These are phyloP conservation scores for Liodrosophila aerea DNA, from an alignment of 2,888 invertebrate species.

Conservation along the genomic window DNA sequence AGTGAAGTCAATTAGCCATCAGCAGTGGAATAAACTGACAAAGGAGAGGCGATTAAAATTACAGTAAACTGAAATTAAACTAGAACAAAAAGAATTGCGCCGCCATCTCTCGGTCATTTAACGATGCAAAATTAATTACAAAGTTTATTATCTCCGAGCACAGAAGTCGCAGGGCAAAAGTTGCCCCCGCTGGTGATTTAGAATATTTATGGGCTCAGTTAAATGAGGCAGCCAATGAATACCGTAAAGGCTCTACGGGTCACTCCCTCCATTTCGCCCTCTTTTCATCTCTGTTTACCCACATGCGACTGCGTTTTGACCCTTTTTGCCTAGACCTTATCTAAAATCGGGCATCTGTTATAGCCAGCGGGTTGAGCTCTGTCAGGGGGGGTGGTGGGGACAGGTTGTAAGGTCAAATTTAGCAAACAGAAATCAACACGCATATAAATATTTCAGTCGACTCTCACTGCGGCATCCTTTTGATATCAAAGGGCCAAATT, in stretches of 20 bases:
- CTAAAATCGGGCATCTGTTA: conserved; percentile 60
- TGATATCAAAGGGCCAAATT: conserved; percentile 54
- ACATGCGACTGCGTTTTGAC: conserved; percentile 58
- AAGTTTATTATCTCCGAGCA: conserved; percentile 73
- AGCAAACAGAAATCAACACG: conserved; percentile 80
- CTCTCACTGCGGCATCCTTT: conserved; percentile 46
- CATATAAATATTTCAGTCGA: conserved; percentile 77
- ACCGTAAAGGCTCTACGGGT: conserved; percentile 22
- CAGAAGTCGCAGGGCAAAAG: conserved; percentile 16
- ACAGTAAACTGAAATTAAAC: conserved; percentile 32
- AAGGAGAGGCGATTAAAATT: conserved; percentile 45
- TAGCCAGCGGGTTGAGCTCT: neutral
- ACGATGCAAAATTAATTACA: conserved; percentile 77
- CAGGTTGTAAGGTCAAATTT: conserved; percentile 68
- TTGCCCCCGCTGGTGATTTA: conserved; percentile 68
- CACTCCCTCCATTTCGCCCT: conserved; percentile 23
- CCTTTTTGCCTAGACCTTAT: conserved; percentile 64
- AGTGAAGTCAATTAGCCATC: conserved; percentile 64
- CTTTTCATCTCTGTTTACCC: too few species aligned
- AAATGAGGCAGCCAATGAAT: conserved; percentile 71
- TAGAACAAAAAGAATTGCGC: conserved; percentile 26
- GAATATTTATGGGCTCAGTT: conserved; percentile 75
- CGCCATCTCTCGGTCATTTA: conserved; percentile 40
- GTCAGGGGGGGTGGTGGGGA: neutral
- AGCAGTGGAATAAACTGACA: conserved; percentile 30